Percentiles rank a stretch among this genome's conserved stretches.
phyloP scores from a whole-genome alignment of 2,797 vertebrate genomes.

The Typhlichthys subterraneus region DNA sequence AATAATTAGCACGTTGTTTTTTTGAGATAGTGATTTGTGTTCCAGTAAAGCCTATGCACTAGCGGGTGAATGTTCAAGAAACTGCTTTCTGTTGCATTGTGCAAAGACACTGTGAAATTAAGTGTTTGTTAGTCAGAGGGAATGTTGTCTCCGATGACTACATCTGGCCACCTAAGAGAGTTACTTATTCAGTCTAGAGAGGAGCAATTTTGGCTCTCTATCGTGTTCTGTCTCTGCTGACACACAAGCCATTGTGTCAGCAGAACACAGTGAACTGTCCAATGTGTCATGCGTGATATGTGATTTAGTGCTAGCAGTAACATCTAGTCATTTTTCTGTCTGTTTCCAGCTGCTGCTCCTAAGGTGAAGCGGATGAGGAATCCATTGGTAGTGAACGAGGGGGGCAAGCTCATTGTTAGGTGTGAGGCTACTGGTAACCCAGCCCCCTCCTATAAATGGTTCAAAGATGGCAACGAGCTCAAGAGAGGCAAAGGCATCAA shows the following conservation, averaged over 20 bases:
- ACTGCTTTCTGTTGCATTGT: constrained; percentile 47
- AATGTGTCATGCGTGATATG: neutral
- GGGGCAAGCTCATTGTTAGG: constrained; percentile 87
- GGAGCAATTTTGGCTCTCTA: constrained; percentile 25
- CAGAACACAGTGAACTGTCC: neutral
- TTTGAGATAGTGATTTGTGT: constrained; percentile 4
- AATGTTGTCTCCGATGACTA: constrained; percentile 65
- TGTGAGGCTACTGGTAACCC: constrained; percentile 92
- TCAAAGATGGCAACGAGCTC: constrained; percentile 93
- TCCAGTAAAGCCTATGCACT: constrained; percentile 25
- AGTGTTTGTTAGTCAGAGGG: constrained; percentile 57
- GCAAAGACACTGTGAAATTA: constrained; percentile 38
- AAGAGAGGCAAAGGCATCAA: constrained; percentile 88
- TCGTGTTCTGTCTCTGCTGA: constrained; percentile 28
- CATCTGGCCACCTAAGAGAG: constrained; percentile 73
- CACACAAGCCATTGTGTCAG: too few relatives aligned
- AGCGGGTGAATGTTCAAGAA: constrained; percentile 39
- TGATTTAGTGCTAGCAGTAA: neutral
- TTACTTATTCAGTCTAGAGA: constrained; percentile 46
- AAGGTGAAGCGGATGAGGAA: constrained; percentile 91
- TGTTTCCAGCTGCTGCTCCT: constrained; percentile 81
- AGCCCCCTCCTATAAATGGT: constrained; percentile 89
- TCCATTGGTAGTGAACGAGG: constrained; percentile 84
- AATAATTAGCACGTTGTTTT: constrained; percentile 15
- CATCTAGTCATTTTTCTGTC: constrained; percentile 23